Evolutionary conservation across 2,888 invertebrate species (phyloP).

Genomic region (Zygothrica quintamaculata): DNA sequence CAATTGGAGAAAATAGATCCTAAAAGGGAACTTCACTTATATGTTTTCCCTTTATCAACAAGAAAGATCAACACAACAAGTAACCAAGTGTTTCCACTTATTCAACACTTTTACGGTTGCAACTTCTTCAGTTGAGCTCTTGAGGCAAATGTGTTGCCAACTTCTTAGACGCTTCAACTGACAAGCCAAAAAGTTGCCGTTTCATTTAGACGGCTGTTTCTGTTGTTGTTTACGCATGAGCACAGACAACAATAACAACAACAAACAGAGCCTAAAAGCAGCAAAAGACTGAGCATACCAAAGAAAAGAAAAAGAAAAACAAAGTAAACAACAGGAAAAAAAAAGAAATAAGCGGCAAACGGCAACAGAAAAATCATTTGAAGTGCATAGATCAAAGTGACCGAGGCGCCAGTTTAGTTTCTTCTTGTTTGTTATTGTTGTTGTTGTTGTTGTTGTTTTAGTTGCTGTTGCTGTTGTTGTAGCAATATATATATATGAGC

Average conservation of each 20-base stretch:
- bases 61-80: slow-evolving; percentile 34
- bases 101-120: slow-evolving; percentile 52
- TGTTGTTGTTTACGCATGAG: slow-evolving; percentile 76
- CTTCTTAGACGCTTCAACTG: slow-evolving; percentile 60
- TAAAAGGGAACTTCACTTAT: slow-evolving; percentile 15
- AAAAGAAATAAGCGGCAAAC: slow-evolving; percentile 18
- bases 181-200: slow-evolving; percentile 69
- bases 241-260: slow-evolving; percentile 54
- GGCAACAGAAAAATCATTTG: slow-evolving; percentile 66
- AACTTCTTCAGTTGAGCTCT: slow-evolving; percentile 19
- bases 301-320: slow-evolving; percentile 11
- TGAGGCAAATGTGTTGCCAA: slow-evolving; percentile 62
- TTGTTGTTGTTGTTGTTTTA: slow-evolving; percentile 33
- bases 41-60: slow-evolving; percentile 18
- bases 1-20: slow-evolving; percentile 4
- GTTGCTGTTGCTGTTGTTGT: slow-evolving; percentile 17
- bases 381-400: slow-evolving; percentile 78
- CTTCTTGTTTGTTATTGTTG: slow-evolving; percentile 23
- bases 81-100: slow-evolving; percentile 44
- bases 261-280: slow-evolving; percentile 13
- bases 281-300: slow-evolving; percentile 13
- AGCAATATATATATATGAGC: slow-evolving; percentile 36
- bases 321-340: no score
- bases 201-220: slow-evolving; percentile 73
- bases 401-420: slow-evolving; percentile 65